A percentile compares a stretch with the other conserved stretches of the same genome.
Evolutionary conservation across 1,140 invertebrate species (phyloP).

Genomic region (Planococcus citri): DNA sequence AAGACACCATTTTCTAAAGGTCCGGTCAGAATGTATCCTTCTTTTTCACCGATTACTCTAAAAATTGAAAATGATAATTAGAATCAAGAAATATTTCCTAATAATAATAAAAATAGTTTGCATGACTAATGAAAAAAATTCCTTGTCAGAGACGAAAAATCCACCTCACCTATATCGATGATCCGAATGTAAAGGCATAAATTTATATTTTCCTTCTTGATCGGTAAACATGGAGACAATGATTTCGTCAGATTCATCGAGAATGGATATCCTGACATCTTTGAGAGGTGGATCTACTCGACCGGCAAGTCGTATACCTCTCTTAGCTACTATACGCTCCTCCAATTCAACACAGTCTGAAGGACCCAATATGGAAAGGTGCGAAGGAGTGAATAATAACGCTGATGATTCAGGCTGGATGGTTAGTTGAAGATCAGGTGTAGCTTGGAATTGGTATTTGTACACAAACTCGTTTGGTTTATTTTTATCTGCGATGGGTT

Average conservation of each 20-base stretch:
- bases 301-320: conserved; percentile 45
- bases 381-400: conserved; percentile 58
- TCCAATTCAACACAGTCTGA: conserved; percentile 60
- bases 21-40: conserved; percentile 70
- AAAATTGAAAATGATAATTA: conserved; percentile 12
- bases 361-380: conserved; percentile 45
- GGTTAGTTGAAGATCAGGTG: conserved; percentile 41
- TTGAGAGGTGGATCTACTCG: conserved; percentile 46
- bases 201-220: conserved; percentile 57
- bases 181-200: conserved; percentile 58
- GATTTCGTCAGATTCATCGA: conserved; percentile 34
- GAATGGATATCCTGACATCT: conserved; percentile 49
- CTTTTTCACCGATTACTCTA: conserved; percentile 63
- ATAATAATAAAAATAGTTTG: neutral
- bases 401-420: conserved; percentile 49
- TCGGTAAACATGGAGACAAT: conserved; percentile 39
- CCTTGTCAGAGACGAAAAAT: neutral
- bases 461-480: conserved; percentile 27
- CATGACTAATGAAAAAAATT: neutral
- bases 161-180: conserved; percentile 40
- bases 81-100: too few species aligned
- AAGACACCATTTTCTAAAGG: conserved; percentile 58
- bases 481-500: conserved; percentile 22
- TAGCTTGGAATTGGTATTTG: conserved; percentile 38
- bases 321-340: conserved; percentile 38